Percentiles rank a stretch among this genome's conserved stretches.
These are phyloP conservation scores for Chymomyza fuscimana DNA, from an alignment of 2,888 invertebrate genomes.

Conservation along the genomic window DNA sequence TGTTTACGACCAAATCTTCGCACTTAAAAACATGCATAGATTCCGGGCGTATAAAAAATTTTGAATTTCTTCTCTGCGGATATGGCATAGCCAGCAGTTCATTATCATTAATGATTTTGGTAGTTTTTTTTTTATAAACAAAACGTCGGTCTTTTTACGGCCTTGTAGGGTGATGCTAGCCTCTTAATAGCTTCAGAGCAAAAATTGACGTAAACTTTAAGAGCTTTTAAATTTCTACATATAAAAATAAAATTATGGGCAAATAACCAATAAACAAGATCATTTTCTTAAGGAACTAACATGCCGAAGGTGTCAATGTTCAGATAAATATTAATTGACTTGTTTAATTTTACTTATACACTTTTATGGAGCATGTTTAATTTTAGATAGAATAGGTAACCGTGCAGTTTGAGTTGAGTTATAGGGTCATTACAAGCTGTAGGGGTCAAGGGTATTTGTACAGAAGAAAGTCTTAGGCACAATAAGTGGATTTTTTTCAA, in stretches of 20 bases:
- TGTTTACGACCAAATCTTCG: background rate
- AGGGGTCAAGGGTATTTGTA: no score
- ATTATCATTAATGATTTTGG: background rate
- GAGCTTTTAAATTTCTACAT: background rate
- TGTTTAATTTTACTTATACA: background rate
- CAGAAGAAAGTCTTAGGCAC: no score
- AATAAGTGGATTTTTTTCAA: no score
- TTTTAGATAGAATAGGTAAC: background rate
- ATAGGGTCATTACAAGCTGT: no score
- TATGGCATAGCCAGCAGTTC: background rate
- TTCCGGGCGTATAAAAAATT: background rate
- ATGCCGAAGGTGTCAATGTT: background rate
- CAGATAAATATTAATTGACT: background rate
- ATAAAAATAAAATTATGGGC: background rate
- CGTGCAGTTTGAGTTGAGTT: no score
- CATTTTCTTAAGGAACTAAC: background rate
- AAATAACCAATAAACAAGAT: background rate
- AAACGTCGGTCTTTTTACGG: background rate
- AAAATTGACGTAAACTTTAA: background rate
- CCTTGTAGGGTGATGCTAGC: background rate
- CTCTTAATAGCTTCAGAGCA: background rate
- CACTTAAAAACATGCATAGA: background rate
- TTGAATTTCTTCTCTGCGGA: background rate
- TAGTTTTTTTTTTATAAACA: background rate
- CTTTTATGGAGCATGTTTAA: background rate